phyloP scores from a whole-genome alignment of 2,113 vertebrate species.

The Chamaetylas fuelleborni region DNA sequence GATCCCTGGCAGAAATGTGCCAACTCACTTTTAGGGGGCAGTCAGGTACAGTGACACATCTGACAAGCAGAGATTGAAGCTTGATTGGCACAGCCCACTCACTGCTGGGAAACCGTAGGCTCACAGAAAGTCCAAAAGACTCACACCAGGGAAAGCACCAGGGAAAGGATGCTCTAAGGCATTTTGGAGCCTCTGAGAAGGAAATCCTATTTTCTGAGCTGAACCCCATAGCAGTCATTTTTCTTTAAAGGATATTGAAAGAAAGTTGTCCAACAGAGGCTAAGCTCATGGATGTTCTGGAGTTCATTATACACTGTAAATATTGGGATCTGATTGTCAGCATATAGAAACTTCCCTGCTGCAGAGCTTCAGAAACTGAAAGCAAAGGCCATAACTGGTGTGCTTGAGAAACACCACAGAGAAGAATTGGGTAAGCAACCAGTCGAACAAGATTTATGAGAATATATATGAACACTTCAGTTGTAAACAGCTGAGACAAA shows the following conservation, averaged over 20 bases:
- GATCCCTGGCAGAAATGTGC: not conserved
- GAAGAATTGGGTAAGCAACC: not conserved
- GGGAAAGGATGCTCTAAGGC: not conserved
- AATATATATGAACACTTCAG: not conserved
- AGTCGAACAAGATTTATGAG: not conserved
- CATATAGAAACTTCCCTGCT: not conserved
- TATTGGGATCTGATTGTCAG: not conserved
- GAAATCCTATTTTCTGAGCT: not conserved
- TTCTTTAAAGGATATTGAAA: not conserved
- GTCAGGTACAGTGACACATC: not conserved
- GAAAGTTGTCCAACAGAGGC: not conserved
- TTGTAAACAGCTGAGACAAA: not conserved
- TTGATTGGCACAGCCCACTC: not conserved
- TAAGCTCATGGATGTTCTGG: not conserved
- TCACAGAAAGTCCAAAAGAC: not conserved
- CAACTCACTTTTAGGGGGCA: not conserved
- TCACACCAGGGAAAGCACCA: not conserved
- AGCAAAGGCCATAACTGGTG: not conserved
- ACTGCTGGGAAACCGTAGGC: not conserved
- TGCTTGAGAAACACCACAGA: not conserved
- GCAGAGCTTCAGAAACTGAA: not conserved
- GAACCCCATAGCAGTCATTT: not conserved
- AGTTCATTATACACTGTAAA: not conserved
- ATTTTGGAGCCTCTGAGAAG: not conserved
- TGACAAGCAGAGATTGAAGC: not conserved